Evolutionary conservation across 2,797 vertebrate genomes (phyloP), one percentile per base, ranked within the genome.

Genomic region (Furcifer pardalis): DNA sequence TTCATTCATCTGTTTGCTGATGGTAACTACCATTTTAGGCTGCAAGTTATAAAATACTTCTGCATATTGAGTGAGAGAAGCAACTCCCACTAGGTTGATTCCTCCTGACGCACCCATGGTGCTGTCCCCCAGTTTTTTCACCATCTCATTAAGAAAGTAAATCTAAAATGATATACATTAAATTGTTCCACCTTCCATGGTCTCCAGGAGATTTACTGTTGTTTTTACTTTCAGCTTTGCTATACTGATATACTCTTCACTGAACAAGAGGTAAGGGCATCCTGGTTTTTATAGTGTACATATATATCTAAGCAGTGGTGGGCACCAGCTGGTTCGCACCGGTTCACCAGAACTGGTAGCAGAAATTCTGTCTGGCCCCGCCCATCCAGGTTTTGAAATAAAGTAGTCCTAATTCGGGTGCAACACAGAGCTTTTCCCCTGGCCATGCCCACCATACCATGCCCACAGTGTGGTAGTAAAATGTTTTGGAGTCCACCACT

Each of bases 201-300:
- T 81, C 27, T 49, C 74, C 79, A 71, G 76, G 52, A 49, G 4
- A 69, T 63, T 10, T 79, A 19, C 85, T 71, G 84, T 75, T 87
- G n/a, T 86, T 79, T 80, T 77, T 88, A 49, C 32, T 94, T 94
- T 40, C 94, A 99, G 98, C 97, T 99, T 27, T 98, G 99, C 83
- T 99, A 99, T 92, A 99, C 99, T 42, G 99, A 99, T 91, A 99
- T 98, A 89, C 96, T 99, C 86, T 99, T 99, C 91, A 99, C 99
- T 42, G 99, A 99, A 82, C 99, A 99, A 91, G 99, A 99, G 97
- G 99, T 99, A 79, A 94, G 95, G 74, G 21, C 65, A 15, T 60
- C 83, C 73, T 12, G 23, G 12, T 81, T 59, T 65, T 40, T 13
- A n/a, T 17, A 76, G 30, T 56, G 8, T 65, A 27, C 8, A 32